Evolutionary conservation across 2,797 vertebrate genomes (phyloP).

Genomic region (Enteromius viviparus): DNA sequence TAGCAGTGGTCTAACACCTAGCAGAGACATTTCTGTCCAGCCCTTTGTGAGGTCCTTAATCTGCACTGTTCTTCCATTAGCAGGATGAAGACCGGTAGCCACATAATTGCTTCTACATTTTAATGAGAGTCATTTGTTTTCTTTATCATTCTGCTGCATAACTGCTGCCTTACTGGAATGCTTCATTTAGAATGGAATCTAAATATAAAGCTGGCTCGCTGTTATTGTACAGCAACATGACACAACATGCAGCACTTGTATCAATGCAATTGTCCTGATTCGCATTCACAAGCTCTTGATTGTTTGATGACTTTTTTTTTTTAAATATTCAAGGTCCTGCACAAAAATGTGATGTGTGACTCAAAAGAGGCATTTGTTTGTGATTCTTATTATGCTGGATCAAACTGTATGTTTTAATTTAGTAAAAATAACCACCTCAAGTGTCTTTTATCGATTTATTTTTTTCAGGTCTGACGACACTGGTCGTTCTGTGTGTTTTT

Average conservation of each 20-base stretch:
- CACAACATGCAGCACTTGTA: neutral
- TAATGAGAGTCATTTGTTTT: constrained; percentile 5
- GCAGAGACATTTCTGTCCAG: constrained; percentile 13
- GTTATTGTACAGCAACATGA: neutral
- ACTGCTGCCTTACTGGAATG: neutral
- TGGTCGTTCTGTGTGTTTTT: neutral
- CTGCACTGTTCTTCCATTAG: neutral
- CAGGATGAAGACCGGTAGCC: constrained; percentile 3
- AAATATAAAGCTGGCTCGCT: neutral
- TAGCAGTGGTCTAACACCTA: constrained; percentile 26
- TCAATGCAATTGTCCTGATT: neutral
- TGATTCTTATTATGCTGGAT: neutral
- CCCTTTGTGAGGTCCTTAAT: constrained; percentile 28
- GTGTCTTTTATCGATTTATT: no score
- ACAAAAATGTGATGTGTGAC: neutral
- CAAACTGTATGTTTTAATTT: neutral
- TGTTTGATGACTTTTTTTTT: neutral
- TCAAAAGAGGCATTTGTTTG: neutral
- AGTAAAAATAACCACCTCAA: neutral
- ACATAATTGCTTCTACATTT: constrained; percentile 26
- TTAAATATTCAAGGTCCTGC: neutral
- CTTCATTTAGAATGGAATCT: neutral
- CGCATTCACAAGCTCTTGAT: neutral
- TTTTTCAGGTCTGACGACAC: neutral
- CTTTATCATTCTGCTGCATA: neutral